These are phyloP conservation scores for Tenthredo notha DNA, from an alignment of 2,888 invertebrate species.

Conservation along the genomic window DNA sequence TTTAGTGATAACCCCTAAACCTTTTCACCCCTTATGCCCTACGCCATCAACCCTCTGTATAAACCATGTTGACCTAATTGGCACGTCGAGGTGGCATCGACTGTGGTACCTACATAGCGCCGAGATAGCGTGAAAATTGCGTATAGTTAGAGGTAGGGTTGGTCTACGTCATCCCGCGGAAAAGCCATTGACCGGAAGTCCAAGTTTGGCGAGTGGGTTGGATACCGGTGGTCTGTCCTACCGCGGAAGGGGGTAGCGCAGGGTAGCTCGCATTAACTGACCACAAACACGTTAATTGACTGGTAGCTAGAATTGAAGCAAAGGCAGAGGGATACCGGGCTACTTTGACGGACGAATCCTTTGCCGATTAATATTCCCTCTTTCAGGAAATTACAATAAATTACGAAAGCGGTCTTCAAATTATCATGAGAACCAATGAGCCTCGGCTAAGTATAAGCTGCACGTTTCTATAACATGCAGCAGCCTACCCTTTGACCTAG, in stretches of 20 bases:
- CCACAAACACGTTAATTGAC: constrained; percentile 39
- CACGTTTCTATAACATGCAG: constrained; percentile 15
- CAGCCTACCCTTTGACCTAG: constrained; percentile 3
- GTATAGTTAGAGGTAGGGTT: constrained; percentile 39
- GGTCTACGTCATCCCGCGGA: constrained; percentile 31
- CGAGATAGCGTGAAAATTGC: constrained; percentile 45
- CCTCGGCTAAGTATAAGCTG: not conserved
- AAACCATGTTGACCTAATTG: constrained; percentile 48
- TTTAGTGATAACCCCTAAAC: constrained; percentile 38
- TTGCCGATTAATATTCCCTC: not conserved
- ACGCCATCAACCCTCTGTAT: constrained; percentile 26
- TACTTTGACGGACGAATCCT: constrained; percentile 22
- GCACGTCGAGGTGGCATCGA: constrained; percentile 46
- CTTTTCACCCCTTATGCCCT: constrained; percentile 18
- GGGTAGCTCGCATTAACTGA: constrained; percentile 1
- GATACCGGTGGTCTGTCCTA: not conserved
- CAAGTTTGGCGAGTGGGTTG: constrained; percentile 26
- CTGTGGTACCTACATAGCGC: constrained; percentile 12
- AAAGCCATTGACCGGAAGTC: constrained; percentile 40
- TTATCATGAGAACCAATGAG: constrained; percentile 1
- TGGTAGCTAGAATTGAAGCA: constrained; percentile 15
- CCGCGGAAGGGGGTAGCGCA: not conserved
- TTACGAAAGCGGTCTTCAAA: not conserved
- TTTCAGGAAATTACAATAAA: not conserved
- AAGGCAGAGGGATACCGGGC: not conserved